Base-by-base conservation (phyloP, 2,888 invertebrate species). In the Axea sp. region DNA sequence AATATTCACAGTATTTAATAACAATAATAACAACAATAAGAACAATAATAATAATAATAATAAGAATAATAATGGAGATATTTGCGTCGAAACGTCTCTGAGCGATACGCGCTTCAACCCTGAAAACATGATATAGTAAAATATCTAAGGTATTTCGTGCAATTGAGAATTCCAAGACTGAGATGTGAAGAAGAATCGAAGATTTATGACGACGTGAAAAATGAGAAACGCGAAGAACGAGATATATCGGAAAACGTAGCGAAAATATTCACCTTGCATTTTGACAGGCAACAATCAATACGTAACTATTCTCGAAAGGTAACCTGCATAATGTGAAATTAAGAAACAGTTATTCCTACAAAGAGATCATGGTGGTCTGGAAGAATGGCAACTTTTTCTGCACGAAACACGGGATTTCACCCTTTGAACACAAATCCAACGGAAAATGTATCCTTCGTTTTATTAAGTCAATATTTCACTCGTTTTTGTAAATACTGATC, bases 141-240 rank as follows among this genome's bases (percentile, higher is more conserved):
- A 60, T 11, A 60, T 67, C 45, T 33, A 39, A 67, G 55, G 47
- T 55, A 73, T 73, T 60, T 41, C 47, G 47, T 60, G 62, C 73
- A 73, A 73, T 73, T 68, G 55, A 62, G 62, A 60, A 73, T 68
- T 68, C 68, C 73, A 17, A 45, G 53, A 39, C 57, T 41, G 14
- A 60, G 47, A 65, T 62, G 47, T 22, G 60, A 60, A 31, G 43
- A 49, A 60, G 31, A 60, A 35, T 41, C 39, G 35, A 67, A 67
- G 55, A 73, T 73, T 73, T 73, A 73, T 67, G 39, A 45, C 47
- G 41, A 49, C 47, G 39, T 47, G 11, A 55, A 11, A 45, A 47
- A 47, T 49, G 8, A 47, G 26, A 51, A 55, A 35, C 33, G 14
- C 9, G 28, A 24, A n/a, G n/a, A 59, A 53, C 15, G 41, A 39